Evolutionary conservation across 2,888 invertebrate genomes (phyloP).

Genomic region (Yponomeuta malinellus): DNA sequence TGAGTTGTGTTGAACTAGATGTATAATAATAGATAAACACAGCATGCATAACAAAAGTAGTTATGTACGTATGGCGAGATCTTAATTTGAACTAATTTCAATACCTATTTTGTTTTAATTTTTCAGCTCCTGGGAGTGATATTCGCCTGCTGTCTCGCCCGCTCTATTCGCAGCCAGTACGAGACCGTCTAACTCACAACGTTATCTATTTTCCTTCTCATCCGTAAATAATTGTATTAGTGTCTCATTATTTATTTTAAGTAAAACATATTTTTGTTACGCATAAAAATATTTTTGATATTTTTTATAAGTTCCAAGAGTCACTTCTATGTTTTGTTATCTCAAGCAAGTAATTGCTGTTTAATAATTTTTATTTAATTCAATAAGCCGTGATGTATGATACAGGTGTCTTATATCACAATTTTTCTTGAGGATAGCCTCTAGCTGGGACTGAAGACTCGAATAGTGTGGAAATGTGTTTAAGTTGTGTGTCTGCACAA

Average conservation of each 20-base stretch:
- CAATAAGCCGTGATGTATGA: background rate
- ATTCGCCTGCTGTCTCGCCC: slow-evolving; percentile 94
- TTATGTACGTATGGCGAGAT: too few relatives aligned
- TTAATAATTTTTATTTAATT: background rate
- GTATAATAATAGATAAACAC: too few relatives aligned
- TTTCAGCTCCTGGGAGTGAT: slow-evolving; percentile 90
- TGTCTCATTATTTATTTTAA: background rate
- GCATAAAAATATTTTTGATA: background rate
- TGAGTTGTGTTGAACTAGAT: too few relatives aligned
- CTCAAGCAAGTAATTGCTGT: background rate
- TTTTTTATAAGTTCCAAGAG: background rate
- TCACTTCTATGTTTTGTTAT: background rate
- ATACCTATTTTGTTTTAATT: slow-evolving; percentile 16
- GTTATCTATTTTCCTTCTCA: background rate
- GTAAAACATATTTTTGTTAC: background rate
- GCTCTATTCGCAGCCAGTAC: slow-evolving; percentile 94
- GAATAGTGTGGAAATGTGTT: slow-evolving; percentile 3
- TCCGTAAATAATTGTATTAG: background rate
- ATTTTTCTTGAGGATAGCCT: background rate
- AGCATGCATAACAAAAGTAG: too few relatives aligned
- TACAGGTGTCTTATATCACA: background rate
- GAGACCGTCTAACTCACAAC: slow-evolving; percentile 81
- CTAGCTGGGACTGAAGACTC: slow-evolving; percentile 7
- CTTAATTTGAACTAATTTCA: background rate
- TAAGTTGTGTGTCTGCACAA: slow-evolving; percentile 3